Base-by-base conservation (phyloP, 2,888 invertebrate species). In the Chaetoderma sp. region DNA sequence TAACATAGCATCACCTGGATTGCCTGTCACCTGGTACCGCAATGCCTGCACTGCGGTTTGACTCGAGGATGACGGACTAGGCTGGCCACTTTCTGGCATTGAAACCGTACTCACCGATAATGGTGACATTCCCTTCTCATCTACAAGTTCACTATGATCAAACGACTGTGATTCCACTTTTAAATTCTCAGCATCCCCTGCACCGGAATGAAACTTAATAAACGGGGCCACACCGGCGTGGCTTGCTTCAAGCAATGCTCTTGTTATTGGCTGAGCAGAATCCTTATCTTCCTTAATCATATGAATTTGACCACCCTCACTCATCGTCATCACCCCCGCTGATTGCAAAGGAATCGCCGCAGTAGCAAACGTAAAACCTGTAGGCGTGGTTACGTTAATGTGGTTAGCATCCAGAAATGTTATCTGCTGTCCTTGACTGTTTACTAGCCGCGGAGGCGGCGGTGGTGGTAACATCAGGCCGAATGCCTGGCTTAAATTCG, bases 1-100 rank as follows among this genome's bases (percentile, higher is more conserved):
- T 36, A 86, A 78, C 84, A 86, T 86, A 23, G 86, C 81, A 68
- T 86, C 86, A 13, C 84, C 80, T 16, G 79, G 74, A 27, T 72
- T 76, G 2, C 78, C 80, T 42, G 79, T 70, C 13, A 81, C 70
- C 50, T 79, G 79, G 56, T 75, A 84, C 32, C 80, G 77, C 54
- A 83, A 66, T 49, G 75, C 74, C 54, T 80, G 81, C 0, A 78
- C 71, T 13, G 71, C 59, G 27, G 75, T 72, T 36, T 74, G 66
- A 10, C 73, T 71, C 8, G 79, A 76, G 32, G 73, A 65, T 39
- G 77, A 77, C 6, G 84, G 83, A 70, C 83, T 82, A 28, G 78
- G 74, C 63, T 83, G 84, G 25, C 81, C 79, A 32, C 71, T 67
- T 50, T 81, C 80, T 62, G 76, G 79, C 47, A 70, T 74, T n/a